A percentile compares a stretch with the other conserved stretches of the same genome.
Conservation (phyloP, 2,797 vertebrate species). For the Pachyuromys duprasi region DNA sequence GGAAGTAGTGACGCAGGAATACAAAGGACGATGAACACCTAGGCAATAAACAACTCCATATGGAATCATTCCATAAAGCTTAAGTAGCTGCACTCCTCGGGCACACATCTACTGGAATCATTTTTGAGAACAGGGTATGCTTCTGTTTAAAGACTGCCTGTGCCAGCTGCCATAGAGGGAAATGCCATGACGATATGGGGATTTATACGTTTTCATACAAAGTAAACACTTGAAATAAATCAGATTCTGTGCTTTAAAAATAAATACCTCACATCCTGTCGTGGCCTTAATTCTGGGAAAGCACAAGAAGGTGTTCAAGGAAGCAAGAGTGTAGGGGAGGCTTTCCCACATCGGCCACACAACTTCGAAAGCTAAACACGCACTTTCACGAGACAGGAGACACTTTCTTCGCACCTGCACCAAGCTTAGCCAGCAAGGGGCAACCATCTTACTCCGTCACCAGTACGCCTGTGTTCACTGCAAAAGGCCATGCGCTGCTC, state of each 20-base stretch:
- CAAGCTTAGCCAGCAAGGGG: accelerated
- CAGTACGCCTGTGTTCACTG: background rate
- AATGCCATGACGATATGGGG: background rate
- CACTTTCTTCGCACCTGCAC: too few relatives aligned
- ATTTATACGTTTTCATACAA: background rate
- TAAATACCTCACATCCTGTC: background rate
- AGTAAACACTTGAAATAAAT: background rate
- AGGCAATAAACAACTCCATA: too few relatives aligned
- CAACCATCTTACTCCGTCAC: background rate
- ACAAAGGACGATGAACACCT: background rate
- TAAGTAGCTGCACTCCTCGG: background rate
- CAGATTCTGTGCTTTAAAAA: background rate
- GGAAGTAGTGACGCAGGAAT: background rate
- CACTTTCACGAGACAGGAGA: accelerated
- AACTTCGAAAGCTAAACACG: background rate
- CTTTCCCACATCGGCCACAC: accelerated
- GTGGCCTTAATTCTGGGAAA: background rate
- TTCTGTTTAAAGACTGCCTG: background rate
- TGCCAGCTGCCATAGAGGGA: background rate
- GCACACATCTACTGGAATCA: background rate
- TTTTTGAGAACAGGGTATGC: background rate
- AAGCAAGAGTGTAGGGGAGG: accelerated
- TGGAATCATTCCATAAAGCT: background rate
- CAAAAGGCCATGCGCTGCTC: background rate
- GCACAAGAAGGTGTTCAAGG: background rate